Evolutionary conservation across 2,888 invertebrate genomes (phyloP).

Genomic region (Phengaris arion): DNA sequence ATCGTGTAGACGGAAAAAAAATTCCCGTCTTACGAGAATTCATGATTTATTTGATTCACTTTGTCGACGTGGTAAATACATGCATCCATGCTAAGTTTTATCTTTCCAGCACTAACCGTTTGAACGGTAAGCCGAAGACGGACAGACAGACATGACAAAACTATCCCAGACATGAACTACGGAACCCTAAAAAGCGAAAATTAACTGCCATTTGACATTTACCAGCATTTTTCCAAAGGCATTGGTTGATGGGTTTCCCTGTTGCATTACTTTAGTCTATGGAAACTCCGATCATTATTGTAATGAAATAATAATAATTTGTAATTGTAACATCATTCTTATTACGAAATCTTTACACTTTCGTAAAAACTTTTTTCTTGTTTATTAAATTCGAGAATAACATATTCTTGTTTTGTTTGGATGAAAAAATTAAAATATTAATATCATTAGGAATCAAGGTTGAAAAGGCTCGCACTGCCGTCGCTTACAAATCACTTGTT

Average conservation of each 20-base stretch:
- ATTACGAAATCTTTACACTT: too few relatives aligned
- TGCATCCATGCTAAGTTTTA: too few relatives aligned
- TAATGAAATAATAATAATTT: not conserved
- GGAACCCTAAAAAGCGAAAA: too few relatives aligned
- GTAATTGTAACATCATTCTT: not conserved
- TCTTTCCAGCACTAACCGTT: too few relatives aligned
- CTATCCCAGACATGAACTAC: too few relatives aligned
- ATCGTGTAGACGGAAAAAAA: too few relatives aligned
- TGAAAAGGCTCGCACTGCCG: not conserved
- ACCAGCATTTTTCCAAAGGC: not conserved
- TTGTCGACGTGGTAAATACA: too few relatives aligned
- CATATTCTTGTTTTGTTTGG: not conserved
- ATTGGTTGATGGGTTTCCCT: not conserved
- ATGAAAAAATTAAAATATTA: not conserved
- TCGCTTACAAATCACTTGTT: constrained; percentile 21
- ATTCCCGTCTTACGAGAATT: too few relatives aligned
- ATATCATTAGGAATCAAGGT: constrained; percentile 1
- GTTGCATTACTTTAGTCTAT: not conserved
- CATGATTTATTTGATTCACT: too few relatives aligned
- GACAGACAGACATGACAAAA: too few relatives aligned
- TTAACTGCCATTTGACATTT: not conserved
- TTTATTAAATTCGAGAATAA: not conserved
- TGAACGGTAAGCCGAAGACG: too few relatives aligned
- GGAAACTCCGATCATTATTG: not conserved
- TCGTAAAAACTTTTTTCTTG: not conserved